Evolutionary conservation across 2,113 vertebrate genomes (phyloP).

Genomic region (Dasyprocta punctata): DNA sequence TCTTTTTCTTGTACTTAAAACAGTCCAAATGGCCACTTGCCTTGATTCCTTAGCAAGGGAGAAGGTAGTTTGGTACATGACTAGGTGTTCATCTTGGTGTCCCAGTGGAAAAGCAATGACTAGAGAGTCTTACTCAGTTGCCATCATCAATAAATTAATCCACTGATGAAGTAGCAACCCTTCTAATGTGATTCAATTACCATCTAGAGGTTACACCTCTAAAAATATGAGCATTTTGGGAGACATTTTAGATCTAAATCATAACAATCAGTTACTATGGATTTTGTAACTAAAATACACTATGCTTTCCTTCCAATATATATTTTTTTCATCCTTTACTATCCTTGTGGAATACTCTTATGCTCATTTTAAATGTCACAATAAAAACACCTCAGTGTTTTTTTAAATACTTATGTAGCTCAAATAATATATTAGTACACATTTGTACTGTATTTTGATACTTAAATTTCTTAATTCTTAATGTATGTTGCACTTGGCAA

Average conservation of each 20-base stretch:
- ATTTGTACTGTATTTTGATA: neutral
- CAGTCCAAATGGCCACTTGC: no score
- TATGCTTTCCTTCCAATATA: neutral
- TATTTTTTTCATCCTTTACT: neutral
- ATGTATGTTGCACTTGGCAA: neutral
- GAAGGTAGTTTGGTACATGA: no score
- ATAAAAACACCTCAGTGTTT: neutral
- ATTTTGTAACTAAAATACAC: neutral
- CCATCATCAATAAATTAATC: neutral
- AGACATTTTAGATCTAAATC: neutral
- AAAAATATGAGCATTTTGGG: neutral
- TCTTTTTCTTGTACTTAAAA: neutral
- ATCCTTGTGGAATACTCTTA: neutral
- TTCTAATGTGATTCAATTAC: neutral
- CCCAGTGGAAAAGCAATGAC: neutral
- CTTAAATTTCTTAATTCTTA: neutral
- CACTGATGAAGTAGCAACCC: neutral
- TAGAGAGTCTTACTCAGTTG: neutral
- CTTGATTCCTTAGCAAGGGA: neutral
- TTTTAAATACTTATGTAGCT: neutral
- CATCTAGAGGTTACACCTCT: neutral
- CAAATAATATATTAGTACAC: neutral
- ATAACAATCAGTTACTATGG: neutral
- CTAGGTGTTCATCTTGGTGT: no score
- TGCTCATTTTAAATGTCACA: neutral